These are phyloP conservation scores for Maconellicoccus hirsutus DNA, from an alignment of 1,140 invertebrate genomes.

Conservation along the genomic window DNA sequence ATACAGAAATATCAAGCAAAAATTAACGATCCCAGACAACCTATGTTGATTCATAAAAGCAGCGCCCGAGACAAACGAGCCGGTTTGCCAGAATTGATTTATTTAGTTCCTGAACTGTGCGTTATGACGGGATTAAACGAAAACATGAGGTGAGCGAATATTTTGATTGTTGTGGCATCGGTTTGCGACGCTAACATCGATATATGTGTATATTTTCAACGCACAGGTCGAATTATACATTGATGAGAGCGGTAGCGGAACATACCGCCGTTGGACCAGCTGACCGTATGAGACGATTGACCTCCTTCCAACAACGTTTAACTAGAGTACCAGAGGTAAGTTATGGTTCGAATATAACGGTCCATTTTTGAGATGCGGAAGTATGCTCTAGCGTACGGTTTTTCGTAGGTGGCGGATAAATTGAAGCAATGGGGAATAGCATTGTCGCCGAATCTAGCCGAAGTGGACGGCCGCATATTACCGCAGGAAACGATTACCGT, in stretches of 20 bases:
- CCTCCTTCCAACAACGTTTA: slow-evolving; percentile 36
- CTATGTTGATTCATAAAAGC: slow-evolving; percentile 27
- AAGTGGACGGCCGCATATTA: too few relatives aligned
- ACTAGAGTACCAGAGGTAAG: slow-evolving; percentile 36
- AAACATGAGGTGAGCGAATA: too few relatives aligned
- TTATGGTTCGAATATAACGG: slow-evolving; percentile 28
- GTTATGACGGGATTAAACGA: slow-evolving; percentile 60
- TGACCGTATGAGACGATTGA: slow-evolving; percentile 39
- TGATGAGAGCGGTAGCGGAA: slow-evolving; percentile 50
- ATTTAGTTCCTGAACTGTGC: slow-evolving; percentile 71
- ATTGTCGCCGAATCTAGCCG: too few relatives aligned
- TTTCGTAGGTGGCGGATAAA: too few relatives aligned
- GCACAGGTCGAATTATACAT: slow-evolving; percentile 35
- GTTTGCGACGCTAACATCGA: too few relatives aligned
- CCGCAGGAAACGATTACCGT: too few relatives aligned
- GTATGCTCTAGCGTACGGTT: too few relatives aligned
- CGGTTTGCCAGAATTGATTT: slow-evolving; percentile 45
- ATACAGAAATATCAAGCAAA: slow-evolving; percentile 25
- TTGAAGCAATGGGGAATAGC: too few relatives aligned
- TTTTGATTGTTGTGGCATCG: too few relatives aligned
- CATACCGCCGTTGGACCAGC: slow-evolving; percentile 53
- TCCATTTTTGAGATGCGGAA: too few relatives aligned
- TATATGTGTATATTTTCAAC: too few relatives aligned
- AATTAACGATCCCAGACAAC: slow-evolving; percentile 23
- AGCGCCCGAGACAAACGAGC: slow-evolving; percentile 48